Conservation (phyloP, 2,113 vertebrate genomes). For the Halcyon malimbica region DNA sequence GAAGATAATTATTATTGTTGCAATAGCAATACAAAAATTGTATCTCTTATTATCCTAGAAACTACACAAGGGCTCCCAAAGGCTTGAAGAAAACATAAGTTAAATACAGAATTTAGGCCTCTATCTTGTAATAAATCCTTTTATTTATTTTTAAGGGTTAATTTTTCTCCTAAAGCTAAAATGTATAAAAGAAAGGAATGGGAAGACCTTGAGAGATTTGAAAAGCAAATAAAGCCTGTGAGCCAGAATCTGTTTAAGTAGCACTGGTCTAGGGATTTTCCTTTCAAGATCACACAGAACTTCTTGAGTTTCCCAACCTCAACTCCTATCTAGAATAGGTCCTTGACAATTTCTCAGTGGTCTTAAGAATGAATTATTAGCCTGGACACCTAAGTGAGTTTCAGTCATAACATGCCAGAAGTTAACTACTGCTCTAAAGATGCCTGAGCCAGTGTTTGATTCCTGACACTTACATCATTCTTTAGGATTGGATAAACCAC, state of each 20-base stretch:
- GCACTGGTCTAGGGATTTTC: neutral
- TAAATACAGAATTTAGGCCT: neutral
- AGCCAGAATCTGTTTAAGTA: neutral
- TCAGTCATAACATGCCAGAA: neutral
- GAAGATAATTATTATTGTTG: neutral
- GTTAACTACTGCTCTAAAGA: neutral
- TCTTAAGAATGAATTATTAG: neutral
- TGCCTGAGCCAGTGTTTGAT: neutral
- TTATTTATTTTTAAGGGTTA: neutral
- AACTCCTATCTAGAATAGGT: neutral
- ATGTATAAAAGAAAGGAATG: neutral
- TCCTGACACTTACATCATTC: neutral
- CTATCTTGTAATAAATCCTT: neutral
- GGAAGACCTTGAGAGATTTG: neutral
- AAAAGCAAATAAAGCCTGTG: neutral
- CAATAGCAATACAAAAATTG: neutral
- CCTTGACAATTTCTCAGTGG: neutral
- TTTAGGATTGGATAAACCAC: neutral
- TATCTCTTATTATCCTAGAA: neutral
- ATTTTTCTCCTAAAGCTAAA: neutral
- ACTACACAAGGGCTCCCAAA: neutral
- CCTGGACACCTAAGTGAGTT: neutral
- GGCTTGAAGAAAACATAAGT: neutral
- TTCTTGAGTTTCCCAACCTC: neutral
- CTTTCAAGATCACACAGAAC: neutral